These are phyloP conservation scores for Glossophaga mutica DNA, from an alignment of 2,797 vertebrate species.

Conservation along the genomic window DNA sequence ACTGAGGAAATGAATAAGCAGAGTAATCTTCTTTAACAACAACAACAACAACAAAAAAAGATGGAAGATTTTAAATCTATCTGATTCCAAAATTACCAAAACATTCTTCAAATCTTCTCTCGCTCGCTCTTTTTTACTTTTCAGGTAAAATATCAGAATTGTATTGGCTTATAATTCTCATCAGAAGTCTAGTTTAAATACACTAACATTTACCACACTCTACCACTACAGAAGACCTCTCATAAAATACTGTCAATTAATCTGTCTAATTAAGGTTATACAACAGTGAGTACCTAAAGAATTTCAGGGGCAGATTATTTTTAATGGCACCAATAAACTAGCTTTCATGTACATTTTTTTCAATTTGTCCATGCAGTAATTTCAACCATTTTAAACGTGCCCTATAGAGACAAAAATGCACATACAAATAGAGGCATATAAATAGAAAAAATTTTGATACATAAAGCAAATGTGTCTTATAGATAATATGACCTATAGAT, in stretches of 20 bases:
- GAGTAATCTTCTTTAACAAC: background rate
- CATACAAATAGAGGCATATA: background rate
- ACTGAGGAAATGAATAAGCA: background rate
- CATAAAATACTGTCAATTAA: background rate
- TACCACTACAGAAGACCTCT: background rate
- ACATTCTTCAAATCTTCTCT: background rate
- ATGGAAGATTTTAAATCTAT: background rate
- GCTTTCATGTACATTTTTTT: background rate
- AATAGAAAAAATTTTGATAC: background rate
- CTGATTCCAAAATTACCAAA: background rate
- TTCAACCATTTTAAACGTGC: conserved; percentile 25
- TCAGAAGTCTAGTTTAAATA: background rate
- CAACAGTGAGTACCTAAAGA: background rate
- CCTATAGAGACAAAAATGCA: background rate
- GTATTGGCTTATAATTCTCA: background rate
- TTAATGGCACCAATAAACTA: background rate
- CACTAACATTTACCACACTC: background rate
- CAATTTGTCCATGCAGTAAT: background rate
- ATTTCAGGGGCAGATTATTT: background rate
- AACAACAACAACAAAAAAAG: background rate
- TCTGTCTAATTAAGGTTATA: background rate
- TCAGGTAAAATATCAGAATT: background rate
- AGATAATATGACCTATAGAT: background rate
- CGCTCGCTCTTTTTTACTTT: background rate
- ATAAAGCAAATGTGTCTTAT: background rate